These are phyloP conservation scores for Hydra vulgaris DNA, from an alignment of 30 jellyfish, hydroid and myxozoan species.

Conservation along the genomic window DNA sequence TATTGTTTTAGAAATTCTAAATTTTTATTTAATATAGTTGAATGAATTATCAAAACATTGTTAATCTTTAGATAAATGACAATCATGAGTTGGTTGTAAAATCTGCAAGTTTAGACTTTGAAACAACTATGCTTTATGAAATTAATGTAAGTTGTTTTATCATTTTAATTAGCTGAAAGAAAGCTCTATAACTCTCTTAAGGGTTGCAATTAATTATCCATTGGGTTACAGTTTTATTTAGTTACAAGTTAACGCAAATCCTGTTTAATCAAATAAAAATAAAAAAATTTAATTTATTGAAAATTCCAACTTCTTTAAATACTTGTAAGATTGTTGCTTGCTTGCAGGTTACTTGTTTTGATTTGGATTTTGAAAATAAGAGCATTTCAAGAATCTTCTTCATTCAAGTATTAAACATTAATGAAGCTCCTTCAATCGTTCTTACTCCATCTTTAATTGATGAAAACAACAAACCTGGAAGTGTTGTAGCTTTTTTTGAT, in stretches of 20 bases:
- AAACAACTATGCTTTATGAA: neutral
- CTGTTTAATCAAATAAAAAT: too few relatives aligned
- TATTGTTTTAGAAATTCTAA: too few relatives aligned
- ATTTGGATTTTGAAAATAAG: neutral
- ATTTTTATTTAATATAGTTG: too few relatives aligned
- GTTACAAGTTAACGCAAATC: too few relatives aligned
- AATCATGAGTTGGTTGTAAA: neutral
- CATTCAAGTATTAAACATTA: slow-evolving; percentile 38
- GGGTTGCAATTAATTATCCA: too few relatives aligned
- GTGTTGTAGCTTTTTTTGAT: slow-evolving; percentile 33
- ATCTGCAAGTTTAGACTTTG: slow-evolving; percentile 8
- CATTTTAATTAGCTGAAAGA: too few relatives aligned
- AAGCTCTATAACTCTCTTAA: too few relatives aligned
- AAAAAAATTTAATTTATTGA: too few relatives aligned
- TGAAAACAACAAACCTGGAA: slow-evolving; percentile 45
- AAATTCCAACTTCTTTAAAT: too few relatives aligned
- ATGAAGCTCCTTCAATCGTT: slow-evolving; percentile 58
- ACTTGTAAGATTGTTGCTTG: neutral
- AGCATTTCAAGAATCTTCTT: slow-evolving; percentile 26
- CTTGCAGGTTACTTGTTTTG: neutral
- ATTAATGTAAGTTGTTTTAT: neutral
- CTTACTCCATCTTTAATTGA: slow-evolving; percentile 32
- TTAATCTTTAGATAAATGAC: neutral
- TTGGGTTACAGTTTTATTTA: too few relatives aligned
- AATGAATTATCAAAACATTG: too few relatives aligned